Evolutionary conservation across 2,797 vertebrate genomes (phyloP), one percentile per base, ranked within the genome.

Genomic region (Telmatherina bonti): DNA sequence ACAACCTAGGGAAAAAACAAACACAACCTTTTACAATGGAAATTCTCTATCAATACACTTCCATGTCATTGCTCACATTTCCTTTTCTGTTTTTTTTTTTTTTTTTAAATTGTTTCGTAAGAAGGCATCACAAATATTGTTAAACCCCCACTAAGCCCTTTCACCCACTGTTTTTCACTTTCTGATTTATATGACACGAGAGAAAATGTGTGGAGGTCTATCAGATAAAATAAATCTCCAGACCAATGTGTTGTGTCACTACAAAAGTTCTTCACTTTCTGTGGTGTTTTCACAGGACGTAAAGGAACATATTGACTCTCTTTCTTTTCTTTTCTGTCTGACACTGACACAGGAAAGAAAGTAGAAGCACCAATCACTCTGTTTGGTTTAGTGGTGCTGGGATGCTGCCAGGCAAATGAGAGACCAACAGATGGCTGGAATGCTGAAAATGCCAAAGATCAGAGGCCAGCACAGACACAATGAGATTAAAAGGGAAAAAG

Each of bases 391-490:
- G 80, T 72, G 75, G 67, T 72, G 81, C 73, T 70, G 76, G 43
- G 62, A 31, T 67, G 82, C 76, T 88, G 81, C 84, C 72, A 83
- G 68, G 79, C 78, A 91, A 91, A 90, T 88, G 85, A 91, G 71
- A 89, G 84, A 72, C 51, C 74, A 81, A 82, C 86, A 90, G 85
- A 92, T 91, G 87, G 85, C 67, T 89, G 91, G 90, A 92, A 92
- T 92, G 89, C 81, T 11, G 70, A 85, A 91, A 88, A 87, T 89
- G 85, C 71, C 69, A 88, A 79, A 90, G 91, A 89, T 91, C 90
- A 89, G 86, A 92, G 83, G 87, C 77, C 78, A 75, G 35, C 27
- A 47, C 62, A 84, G 79, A 83, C 81, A 91, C 78, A 85, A 88
- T 80, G 71, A 83, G 85, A 90, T 85, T 88, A 83, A 38, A 85